Conservation (phyloP, 2,888 invertebrate species). For the Chymomyza procnemis region DNA sequence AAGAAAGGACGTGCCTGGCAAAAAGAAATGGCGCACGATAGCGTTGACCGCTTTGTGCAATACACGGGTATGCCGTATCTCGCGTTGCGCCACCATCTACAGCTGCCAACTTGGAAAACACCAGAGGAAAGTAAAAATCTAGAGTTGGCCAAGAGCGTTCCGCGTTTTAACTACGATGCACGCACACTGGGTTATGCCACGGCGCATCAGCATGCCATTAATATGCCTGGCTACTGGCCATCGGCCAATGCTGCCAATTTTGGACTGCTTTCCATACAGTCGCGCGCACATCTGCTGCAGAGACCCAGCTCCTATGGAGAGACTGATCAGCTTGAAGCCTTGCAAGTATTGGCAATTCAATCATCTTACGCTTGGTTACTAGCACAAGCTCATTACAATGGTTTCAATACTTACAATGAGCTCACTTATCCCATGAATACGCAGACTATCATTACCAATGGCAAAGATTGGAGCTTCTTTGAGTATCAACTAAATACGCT, state of each 20-base stretch:
- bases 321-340: constrained; percentile 82
- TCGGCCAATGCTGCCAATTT: constrained; percentile 86
- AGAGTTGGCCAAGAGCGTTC: constrained; percentile 78
- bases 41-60: constrained; percentile 84
- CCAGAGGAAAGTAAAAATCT: constrained; percentile 81
- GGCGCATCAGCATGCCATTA: constrained; percentile 83
- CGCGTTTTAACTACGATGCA: constrained; percentile 82
- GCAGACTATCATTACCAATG: constrained; percentile 93
- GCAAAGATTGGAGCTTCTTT: constrained; percentile 90
- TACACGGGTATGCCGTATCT: constrained; percentile 84
- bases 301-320: constrained; percentile 79
- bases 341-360: constrained; percentile 87
- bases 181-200: constrained; percentile 81
- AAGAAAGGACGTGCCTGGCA: constrained; percentile 78
- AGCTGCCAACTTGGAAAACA: constrained; percentile 83
- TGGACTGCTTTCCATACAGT: constrained; percentile 87
- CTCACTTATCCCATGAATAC: constrained; percentile 93
- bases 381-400: constrained; percentile 89
- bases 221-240: constrained; percentile 91
- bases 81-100: constrained; percentile 84
- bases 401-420: constrained; percentile 94
- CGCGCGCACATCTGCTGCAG: constrained; percentile 81
- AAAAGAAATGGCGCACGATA: constrained; percentile 80
- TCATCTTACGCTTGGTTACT: constrained; percentile 89
- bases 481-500: constrained; percentile 95